Conservation (phyloP, 2,888 invertebrate genomes). For the Conomelus anceps region DNA sequence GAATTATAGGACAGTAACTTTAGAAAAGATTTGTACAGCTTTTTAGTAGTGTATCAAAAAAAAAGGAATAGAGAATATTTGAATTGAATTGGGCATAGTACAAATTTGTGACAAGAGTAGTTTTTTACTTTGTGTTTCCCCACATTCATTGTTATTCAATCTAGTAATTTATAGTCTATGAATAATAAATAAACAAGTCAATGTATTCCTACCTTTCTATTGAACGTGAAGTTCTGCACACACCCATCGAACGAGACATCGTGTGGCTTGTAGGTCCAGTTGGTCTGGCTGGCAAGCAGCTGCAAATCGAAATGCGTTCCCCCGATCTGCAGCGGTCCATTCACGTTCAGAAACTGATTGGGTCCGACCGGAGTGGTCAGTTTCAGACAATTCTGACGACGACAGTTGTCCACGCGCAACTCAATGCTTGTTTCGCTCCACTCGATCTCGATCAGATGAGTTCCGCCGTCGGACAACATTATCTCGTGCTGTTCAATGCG, state of each 20-base stretch:
- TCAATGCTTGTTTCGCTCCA: constrained; percentile 55
- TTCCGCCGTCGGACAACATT: constrained; percentile 72
- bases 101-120: no score
- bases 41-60: no score
- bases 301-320: constrained; percentile 62
- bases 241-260: constrained; percentile 77
- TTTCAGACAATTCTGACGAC: constrained; percentile 61
- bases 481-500: constrained; percentile 62
- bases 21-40: no score
- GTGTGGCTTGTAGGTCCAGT: constrained; percentile 65
- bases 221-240: constrained; percentile 83
- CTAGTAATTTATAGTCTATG: no score
- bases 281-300: constrained; percentile 53
- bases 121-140: no score
- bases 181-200: no score
- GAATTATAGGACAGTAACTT: no score
- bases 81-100: no score
- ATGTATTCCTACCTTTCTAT: constrained; percentile 61
- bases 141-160: no score
- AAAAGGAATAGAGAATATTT: no score
- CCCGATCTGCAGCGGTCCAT: constrained; percentile 82
- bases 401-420: constrained; percentile 71
- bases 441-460: constrained; percentile 79
- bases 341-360: constrained; percentile 67
- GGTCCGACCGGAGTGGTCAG: constrained; percentile 62